Evolutionary conservation across 2,797 vertebrate genomes (phyloP), one percentile per base, ranked within the genome.

Genomic region (Tolypeutes matacus): DNA sequence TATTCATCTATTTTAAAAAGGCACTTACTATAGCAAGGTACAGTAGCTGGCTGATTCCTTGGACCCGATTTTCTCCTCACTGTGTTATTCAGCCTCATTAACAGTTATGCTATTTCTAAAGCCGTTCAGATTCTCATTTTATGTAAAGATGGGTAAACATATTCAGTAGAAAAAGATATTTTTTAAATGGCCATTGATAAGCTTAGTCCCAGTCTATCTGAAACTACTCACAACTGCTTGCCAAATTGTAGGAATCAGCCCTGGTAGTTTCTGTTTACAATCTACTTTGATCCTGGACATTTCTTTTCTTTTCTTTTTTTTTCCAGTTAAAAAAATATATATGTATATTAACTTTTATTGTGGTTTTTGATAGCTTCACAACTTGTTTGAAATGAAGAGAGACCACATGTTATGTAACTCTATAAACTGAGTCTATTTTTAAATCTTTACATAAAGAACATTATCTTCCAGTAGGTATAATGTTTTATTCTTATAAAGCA

Each of bases 401-500:
- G 92, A 97, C 95, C 31, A 92, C 58, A 85, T 86, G 95, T 95
- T 98, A 98, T 97, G 97, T 96, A 97, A 89, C 39, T 96, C 95
- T 86, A 78, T 89, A 97, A 98, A 97, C 89, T 94, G 91, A 87
- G 90, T 93, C 77, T 96, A 94, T 94, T 96, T 94, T 95, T 85
- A 96, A 97, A 49, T 96, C 86, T 97, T 95, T 95, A 97, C 94
- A 96, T 88, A 96, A 96, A 94, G 84, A 95, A 95, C 78, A 87
- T 81, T 95, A 86, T 62, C 97, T 96, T 87, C 86, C 60, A 72
- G 56, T 58, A 93, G 72, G 60, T 96, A 94, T 65, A 62, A 88
- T 53, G 64, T 90, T 95, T 94, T 96, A 96, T 96, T 94, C 94
- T 97, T 96, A 97, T 95, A 97, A 97, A 98, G 95, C 94, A 96